Evolutionary conservation across 2,797 vertebrate genomes (phyloP).

Genomic region (Salmo trutta): DNA sequence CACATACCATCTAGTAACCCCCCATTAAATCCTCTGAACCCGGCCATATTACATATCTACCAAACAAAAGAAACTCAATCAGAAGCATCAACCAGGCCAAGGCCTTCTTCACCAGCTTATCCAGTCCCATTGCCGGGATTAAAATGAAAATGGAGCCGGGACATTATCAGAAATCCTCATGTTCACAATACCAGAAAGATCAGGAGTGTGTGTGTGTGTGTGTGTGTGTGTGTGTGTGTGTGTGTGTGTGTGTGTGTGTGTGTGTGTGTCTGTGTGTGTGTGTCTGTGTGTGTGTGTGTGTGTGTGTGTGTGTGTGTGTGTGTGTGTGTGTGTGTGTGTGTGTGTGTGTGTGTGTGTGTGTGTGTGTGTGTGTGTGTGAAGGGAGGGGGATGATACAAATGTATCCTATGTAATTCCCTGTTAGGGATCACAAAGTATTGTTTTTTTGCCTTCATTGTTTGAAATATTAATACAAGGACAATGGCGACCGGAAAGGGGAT

Average conservation of each 20-base stretch:
- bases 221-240: conserved; percentile 9
- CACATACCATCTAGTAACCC: conserved; percentile 68
- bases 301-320: conserved; percentile 20
- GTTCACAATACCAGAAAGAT: conserved; percentile 75
- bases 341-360: conserved; percentile 21
- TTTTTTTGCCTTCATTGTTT: conserved; percentile 59
- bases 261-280: conserved; percentile 19
- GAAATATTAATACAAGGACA: conserved; percentile 59
- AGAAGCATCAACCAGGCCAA: conserved; percentile 75
- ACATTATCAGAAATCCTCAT: conserved; percentile 76
- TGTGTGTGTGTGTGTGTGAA: conserved; percentile 25
- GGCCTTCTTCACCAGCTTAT: conserved; percentile 62
- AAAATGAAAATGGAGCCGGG: conserved; percentile 79
- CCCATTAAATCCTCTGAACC: conserved; percentile 81
- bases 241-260: not conserved
- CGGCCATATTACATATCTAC: conserved; percentile 81
- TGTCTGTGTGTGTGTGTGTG: conserved; percentile 28
- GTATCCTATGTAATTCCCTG: conserved; percentile 63
- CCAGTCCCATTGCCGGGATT: conserved; percentile 83
- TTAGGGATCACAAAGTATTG: conserved; percentile 58
- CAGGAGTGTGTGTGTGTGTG: conserved; percentile 42
- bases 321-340: conserved; percentile 16
- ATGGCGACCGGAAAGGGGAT: conserved; percentile 4
- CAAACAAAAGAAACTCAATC: conserved; percentile 83
- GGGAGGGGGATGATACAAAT: conserved; percentile 55